Base-by-base conservation (phyloP, 2,888 invertebrate species). In the Cybosia mesomella region DNA sequence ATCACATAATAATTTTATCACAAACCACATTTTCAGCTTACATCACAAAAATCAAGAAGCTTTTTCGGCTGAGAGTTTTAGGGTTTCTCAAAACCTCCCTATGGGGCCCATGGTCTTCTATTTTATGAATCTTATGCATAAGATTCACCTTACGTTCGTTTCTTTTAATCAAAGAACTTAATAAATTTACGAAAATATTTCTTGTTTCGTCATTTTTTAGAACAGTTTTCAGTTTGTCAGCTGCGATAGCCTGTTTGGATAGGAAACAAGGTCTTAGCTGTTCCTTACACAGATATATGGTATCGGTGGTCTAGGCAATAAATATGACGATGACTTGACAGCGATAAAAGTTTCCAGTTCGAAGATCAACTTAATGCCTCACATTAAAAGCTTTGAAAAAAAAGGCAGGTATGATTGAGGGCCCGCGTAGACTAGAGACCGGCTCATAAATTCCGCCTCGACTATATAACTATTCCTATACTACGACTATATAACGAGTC, bases 111-210 rank as follows among this genome's bases (percentile, higher is more conserved):
- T 69, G 67, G 34, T 74, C 72, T 39, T 80, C 64, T 2, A 79
- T 66, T 1, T 36, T 62, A 58, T 69, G 60, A 39, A 68, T 32
- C 49, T 60, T 73, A 18, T 74, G 58, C 1, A 77, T 71, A 1
- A 70, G 61, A 13, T 28, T 66, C 24, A 74, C 49, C 32, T 76
- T 68, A 9, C 73, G 55, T 54, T 80, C 81, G n/a, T 80, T 80
- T 7, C 78, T 21, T 54, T 74, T 78, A 60, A 78, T 68, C 22
- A 80, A 53, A n/a, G 79, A 74, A 9, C 71, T 43, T 32, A 80
- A 68, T 2, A 80, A 77, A 11, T 75, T 70, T 0, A 71, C 67
- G 39, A 75, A 79, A n/a, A 73, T 68, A 39, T 43, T 68, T 22
- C 73, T 58, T 1, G 80, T 68, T 49, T 66, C 21, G 57, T 80